These are phyloP conservation scores for Burhinus bistriatus DNA, from an alignment of 2,113 vertebrate genomes.

Conservation along the genomic window DNA sequence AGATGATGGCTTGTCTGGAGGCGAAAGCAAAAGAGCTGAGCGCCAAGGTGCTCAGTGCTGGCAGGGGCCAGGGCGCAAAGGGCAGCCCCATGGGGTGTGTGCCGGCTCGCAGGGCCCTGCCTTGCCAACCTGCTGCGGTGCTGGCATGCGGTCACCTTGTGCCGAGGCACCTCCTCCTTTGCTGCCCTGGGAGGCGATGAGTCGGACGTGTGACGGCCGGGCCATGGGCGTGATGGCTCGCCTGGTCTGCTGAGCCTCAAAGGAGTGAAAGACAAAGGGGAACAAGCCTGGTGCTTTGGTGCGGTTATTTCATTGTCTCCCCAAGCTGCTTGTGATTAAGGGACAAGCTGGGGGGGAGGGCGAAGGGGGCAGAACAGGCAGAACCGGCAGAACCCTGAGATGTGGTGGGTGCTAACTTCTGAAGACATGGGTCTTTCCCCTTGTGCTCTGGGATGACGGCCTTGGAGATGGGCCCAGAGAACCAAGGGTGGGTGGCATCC, in stretches of 20 bases:
- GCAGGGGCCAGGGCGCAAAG: background rate
- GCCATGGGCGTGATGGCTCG: background rate
- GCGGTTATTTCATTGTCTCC: slow-evolving; percentile 65
- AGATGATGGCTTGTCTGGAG: background rate
- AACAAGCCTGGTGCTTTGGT: slow-evolving; percentile 20
- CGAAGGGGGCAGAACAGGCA: background rate
- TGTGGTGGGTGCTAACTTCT: background rate
- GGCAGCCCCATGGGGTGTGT: fast-evolving
- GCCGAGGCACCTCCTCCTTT: fast-evolving
- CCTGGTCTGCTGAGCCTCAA: background rate
- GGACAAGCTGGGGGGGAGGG: background rate
- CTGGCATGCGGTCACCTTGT: background rate
- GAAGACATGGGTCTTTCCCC: background rate
- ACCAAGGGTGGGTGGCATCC: background rate
- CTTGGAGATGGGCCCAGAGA: background rate
- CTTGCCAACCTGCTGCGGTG: fast-evolving
- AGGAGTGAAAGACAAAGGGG: background rate
- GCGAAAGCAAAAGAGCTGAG: background rate
- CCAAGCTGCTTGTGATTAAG: slow-evolving; percentile 69
- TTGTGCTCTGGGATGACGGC: background rate
- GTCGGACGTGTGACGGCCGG: fast-evolving
- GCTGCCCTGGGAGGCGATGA: background rate
- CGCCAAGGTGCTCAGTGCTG: background rate
- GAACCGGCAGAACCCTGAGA: background rate
- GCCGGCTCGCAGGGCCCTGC: fast-evolving